Evolutionary conservation across 2,113 vertebrate genomes (phyloP).

Genomic region (Tringa solitaria): DNA sequence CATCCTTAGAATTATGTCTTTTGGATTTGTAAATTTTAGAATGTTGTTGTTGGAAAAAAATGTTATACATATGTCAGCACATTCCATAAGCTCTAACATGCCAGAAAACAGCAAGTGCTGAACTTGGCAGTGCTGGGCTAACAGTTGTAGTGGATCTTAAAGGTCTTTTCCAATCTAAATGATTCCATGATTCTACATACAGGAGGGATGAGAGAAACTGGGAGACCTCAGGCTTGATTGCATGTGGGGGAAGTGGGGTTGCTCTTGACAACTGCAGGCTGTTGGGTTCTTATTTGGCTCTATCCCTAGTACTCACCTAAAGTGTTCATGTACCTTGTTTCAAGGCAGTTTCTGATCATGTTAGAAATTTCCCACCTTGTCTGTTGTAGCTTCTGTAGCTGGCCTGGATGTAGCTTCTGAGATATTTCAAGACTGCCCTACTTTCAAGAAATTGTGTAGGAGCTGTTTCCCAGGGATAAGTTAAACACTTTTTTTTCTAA

Average conservation of each 20-base stretch:
- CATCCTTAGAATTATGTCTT: fast-evolving
- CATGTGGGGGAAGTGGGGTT: background rate
- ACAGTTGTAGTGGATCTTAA: background rate
- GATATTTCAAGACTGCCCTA: constrained; percentile 27
- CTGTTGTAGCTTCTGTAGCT: background rate
- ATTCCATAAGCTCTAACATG: fast-evolving
- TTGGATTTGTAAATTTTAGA: background rate
- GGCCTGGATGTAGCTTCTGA: background rate
- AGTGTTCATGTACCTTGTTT: background rate
- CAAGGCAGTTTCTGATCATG: background rate
- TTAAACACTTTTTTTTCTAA: background rate
- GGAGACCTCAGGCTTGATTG: background rate
- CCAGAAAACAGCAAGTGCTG: background rate
- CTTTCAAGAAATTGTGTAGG: background rate
- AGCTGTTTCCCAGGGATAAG: background rate
- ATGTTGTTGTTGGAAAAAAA: background rate
- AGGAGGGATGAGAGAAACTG: background rate
- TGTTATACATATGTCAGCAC: fast-evolving
- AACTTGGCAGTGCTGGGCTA: background rate
- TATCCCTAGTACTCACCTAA: background rate
- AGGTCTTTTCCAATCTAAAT: background rate
- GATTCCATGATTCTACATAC: background rate
- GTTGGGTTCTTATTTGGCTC: background rate
- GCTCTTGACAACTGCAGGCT: background rate
- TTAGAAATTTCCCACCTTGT: background rate